Conservation (phyloP, 2,888 invertebrate species). For the Chloroclystis v-ata region DNA sequence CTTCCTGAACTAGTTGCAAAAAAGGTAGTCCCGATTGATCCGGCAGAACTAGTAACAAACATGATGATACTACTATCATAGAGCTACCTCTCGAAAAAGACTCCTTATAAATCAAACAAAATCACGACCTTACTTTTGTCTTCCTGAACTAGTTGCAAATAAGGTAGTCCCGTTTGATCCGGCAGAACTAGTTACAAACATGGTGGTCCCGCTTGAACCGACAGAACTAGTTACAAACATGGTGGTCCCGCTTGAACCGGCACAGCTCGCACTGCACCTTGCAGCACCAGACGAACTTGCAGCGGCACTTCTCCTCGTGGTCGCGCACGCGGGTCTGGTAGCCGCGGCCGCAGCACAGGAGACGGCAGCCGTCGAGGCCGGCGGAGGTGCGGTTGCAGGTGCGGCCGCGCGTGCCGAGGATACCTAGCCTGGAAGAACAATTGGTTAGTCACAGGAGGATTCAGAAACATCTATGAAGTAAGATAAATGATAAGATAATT, state of each 20-base stretch:
- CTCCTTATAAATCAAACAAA: too few relatives aligned
- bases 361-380: slow-evolving; percentile 90
- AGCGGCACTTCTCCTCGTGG: slow-evolving; percentile 92
- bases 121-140: too few relatives aligned
- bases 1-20: too few relatives aligned
- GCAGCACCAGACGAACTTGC: slow-evolving; percentile 95
- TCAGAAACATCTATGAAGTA: too few relatives aligned
- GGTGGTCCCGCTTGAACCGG: slow-evolving; percentile 87
- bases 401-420: slow-evolving; percentile 89
- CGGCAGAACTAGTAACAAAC: too few relatives aligned
- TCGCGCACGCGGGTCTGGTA: slow-evolving; percentile 90
- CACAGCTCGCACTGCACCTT: slow-evolving; percentile 91
- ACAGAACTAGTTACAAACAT: slow-evolving; percentile 91
- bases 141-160: too few relatives aligned
- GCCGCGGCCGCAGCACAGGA: slow-evolving; percentile 93
- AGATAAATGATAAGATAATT: too few relatives aligned
- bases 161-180: too few relatives aligned
- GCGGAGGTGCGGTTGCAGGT: slow-evolving; percentile 90
- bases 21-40: too few relatives aligned
- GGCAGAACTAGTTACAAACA: not conserved
- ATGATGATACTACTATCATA: too few relatives aligned
- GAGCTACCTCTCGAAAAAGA: too few relatives aligned
- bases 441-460: too few relatives aligned
- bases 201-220: slow-evolving; percentile 83
- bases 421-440: slow-evolving; percentile 80